Base-by-base conservation (phyloP, 1,140 invertebrate genomes). In the Penaeus japonicus region DNA sequence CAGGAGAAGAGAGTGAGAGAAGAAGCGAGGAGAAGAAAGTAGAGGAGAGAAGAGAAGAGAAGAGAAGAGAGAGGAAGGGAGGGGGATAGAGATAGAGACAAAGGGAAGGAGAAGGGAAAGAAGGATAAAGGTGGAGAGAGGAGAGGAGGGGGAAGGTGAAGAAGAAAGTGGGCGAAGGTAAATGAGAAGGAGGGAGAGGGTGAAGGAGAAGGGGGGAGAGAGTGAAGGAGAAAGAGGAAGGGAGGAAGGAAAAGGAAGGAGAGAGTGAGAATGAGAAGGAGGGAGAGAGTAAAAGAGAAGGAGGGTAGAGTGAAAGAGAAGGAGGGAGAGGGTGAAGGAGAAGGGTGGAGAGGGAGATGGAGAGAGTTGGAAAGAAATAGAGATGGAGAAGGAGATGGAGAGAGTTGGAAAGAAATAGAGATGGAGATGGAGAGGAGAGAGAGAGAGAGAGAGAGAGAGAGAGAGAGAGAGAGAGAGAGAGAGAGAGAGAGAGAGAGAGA, bases 371-470 rank as follows among this genome's bases (percentile, higher is more conserved):
- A 15, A 17, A 62, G 24, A 62, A 55, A 83, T 10, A 62, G 59
- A 84, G 39, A 73, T 39, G 75, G 83, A 75, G 84, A 73, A 70
- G 77, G 84, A 73, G 83, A 84, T 35, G 75, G 83, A 75, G 65
- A 53, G 62, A 65, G 62, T 39, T 32, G 75, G 83, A 84, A 39
- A 30, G 82, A 70, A 32, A 73, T 59, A 70, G 82, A 73, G 82
- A 39, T 30, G 47, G 57, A n/a, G 59, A 75, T 62, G 22, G 65
- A 84, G 62, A 75, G 24, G 65, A 84, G 83, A 84, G 83, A 75
- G 65, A 54, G 39, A 5, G 39, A 39, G 39, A 18, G 22, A 39
- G 4, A 30, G 35, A 35, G 27, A 24, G 20, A 32, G 73, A 32
- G 73, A 35, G 73, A 27, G 27, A 1, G 30, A 35, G 27, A 3